These are phyloP conservation scores for Ctenicera cuprea DNA, from an alignment of 2,888 invertebrate species.

Conservation along the genomic window DNA sequence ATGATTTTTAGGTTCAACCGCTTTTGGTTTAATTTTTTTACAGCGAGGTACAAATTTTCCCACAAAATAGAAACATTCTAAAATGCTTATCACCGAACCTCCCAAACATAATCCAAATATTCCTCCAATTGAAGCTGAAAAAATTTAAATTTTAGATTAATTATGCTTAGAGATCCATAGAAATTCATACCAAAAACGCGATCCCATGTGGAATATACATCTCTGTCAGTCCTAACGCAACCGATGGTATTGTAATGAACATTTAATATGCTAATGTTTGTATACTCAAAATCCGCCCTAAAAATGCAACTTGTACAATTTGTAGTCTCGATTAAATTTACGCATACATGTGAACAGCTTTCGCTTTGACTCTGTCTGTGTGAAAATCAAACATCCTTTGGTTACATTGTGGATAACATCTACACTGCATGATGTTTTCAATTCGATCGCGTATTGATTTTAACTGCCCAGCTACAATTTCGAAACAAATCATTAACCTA, in stretches of 20 bases:
- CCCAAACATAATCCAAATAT: constrained; percentile 79
- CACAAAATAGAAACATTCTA: constrained; percentile 74
- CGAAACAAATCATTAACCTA: too few relatives aligned
- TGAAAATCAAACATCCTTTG: constrained; percentile 48
- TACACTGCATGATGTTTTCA: constrained; percentile 22
- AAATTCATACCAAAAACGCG: constrained; percentile 55
- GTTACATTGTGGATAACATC: constrained; percentile 56
- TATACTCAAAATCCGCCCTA: constrained; percentile 2
- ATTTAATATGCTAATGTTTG: constrained; percentile 43
- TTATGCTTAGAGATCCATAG: too few relatives aligned
- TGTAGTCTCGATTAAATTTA: too few relatives aligned
- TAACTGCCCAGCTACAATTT: not conserved
- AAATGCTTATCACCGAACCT: constrained; percentile 77
- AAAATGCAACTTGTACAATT: too few relatives aligned
- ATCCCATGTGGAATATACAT: constrained; percentile 56
- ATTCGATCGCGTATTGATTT: not conserved
- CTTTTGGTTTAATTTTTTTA: not conserved
- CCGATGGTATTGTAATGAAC: constrained; percentile 49
- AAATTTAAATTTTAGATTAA: not conserved
- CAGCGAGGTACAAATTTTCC: not conserved
- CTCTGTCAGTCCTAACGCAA: constrained; percentile 40
- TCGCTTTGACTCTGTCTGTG: constrained; percentile 40
- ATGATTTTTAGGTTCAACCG: not conserved
- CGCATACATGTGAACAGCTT: too few relatives aligned
- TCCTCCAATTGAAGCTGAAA: constrained; percentile 78